Evolutionary conservation across 2,113 vertebrate genomes (phyloP).

Genomic region (Phaethon lepturus): DNA sequence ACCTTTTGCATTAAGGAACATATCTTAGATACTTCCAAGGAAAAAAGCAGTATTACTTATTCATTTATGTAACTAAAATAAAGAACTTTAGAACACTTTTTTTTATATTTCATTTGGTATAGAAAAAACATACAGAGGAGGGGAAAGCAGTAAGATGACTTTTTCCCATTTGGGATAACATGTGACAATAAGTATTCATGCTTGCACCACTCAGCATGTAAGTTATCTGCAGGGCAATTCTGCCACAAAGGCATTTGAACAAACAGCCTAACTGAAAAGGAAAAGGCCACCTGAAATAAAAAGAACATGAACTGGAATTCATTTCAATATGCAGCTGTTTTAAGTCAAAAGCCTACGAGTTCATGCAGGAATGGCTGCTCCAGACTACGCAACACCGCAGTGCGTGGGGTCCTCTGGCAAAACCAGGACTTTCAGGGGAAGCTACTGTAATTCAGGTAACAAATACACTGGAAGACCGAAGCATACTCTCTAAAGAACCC

Average conservation of each 20-base stretch:
- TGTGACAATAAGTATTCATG: not conserved
- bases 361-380: not conserved
- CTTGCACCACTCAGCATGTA: not conserved
- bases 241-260: not conserved
- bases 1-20: not conserved
- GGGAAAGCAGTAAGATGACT: not conserved
- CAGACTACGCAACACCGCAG: not conserved
- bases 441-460: not conserved
- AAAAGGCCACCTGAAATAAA: not conserved
- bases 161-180: not conserved
- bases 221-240: not conserved
- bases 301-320: not conserved
- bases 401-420: not conserved
- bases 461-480: not conserved
- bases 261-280: not conserved
- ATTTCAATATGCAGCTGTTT: not conserved
- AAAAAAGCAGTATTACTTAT: not conserved
- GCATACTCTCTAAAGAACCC: not conserved
- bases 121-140: not conserved
- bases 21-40: not conserved
- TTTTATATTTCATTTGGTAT: not conserved
- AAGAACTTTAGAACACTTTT: not conserved
- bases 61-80: not conserved
- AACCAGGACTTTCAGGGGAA: not conserved
- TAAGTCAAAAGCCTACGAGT: not conserved